These are phyloP conservation scores for Drosophila murphyi DNA, from an alignment of 1,140 invertebrate genomes.

Conservation along the genomic window DNA sequence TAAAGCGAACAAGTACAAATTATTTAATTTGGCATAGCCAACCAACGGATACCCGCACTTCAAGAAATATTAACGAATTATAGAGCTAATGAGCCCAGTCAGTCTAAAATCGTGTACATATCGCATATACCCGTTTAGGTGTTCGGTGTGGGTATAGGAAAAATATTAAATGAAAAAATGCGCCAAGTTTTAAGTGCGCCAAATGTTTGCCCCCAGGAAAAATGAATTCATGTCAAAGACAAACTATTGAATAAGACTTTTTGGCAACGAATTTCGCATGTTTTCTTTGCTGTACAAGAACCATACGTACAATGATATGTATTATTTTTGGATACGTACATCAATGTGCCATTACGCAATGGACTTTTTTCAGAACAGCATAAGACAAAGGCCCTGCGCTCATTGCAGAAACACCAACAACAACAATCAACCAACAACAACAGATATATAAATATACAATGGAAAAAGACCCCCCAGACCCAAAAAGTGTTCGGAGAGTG, in stretches of 20 bases:
- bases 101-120: background rate
- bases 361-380: constrained; percentile 45
- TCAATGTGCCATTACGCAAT: constrained; percentile 68
- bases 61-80: background rate
- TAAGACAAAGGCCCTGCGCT: constrained; percentile 33
- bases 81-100: background rate
- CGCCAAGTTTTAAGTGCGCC: constrained; percentile 70
- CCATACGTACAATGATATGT: constrained; percentile 42
- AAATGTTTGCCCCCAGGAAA: constrained; percentile 53
- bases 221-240: constrained; percentile 82
- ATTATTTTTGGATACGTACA: constrained; percentile 24
- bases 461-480: constrained; percentile 21
- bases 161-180: constrained; percentile 55
- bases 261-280: constrained; percentile 67
- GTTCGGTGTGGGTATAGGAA: constrained; percentile 5
- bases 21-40: background rate
- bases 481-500: constrained; percentile 60
- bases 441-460: constrained; percentile 19
- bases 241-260: constrained; percentile 81
- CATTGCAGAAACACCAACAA: constrained; percentile 5
- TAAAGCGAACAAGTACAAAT: constrained; percentile 21
- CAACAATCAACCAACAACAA: background rate
- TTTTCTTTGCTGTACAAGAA: constrained; percentile 24
- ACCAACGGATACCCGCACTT: constrained; percentile 25
- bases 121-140: background rate